A percentile compares a stretch with the other conserved stretches of the same genome.
Evolutionary conservation across 2,113 vertebrate species (phyloP).

Genomic region (Onychostruthus taczanowskii): DNA sequence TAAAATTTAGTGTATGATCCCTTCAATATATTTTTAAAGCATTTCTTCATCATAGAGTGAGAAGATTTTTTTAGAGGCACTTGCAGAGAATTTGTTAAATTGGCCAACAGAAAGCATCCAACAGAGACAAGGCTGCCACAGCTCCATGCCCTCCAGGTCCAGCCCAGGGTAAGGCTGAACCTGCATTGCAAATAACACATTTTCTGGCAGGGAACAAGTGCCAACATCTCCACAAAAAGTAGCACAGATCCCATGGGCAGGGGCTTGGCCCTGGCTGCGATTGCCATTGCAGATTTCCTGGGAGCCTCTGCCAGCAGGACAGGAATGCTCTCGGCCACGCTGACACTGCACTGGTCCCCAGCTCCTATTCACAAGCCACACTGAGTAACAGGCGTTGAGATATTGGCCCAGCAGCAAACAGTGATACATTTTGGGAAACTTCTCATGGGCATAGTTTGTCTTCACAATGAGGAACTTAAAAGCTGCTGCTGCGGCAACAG

Average conservation of each 20-base stretch:
- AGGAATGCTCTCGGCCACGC: background rate
- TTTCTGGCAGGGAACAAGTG: background rate
- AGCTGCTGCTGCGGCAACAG: fast-evolving
- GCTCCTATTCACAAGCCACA: background rate
- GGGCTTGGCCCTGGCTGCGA: background rate
- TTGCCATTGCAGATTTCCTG: background rate
- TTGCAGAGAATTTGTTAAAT: background rate
- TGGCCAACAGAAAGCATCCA: background rate
- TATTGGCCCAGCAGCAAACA: background rate
- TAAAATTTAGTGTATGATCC: background rate
- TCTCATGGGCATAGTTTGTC: background rate
- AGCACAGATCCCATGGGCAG: background rate
- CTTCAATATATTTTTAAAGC: background rate
- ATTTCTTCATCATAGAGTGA: background rate
- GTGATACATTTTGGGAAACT: background rate
- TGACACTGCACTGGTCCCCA: background rate
- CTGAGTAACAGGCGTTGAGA: fast-evolving
- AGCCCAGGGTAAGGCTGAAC: background rate
- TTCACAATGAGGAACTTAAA: background rate
- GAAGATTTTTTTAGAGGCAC: background rate
- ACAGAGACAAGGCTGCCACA: background rate
- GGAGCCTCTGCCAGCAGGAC: background rate
- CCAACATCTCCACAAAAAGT: background rate
- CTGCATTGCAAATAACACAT: background rate
- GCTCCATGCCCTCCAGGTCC: background rate